Percentiles rank a stretch among this genome's conserved stretches.
These are phyloP conservation scores for Rhinichthys osculus DNA, from an alignment of 2,797 vertebrate species.

Conservation along the genomic window DNA sequence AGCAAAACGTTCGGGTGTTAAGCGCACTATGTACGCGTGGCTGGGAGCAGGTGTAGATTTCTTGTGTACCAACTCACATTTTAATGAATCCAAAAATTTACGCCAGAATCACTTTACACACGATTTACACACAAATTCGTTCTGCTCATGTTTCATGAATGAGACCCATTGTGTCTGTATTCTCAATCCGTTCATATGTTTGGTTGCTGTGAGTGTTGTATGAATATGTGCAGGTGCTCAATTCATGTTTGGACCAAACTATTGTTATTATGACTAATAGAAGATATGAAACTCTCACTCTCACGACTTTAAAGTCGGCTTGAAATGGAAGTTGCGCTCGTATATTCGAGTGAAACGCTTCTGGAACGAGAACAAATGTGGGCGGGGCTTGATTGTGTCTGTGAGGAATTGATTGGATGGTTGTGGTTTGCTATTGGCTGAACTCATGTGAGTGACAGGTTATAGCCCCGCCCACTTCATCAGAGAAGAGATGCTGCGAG, in stretches of 20 bases:
- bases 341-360: not conserved
- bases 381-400: not conserved
- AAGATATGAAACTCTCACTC: too few relatives aligned
- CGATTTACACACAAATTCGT: too few relatives aligned
- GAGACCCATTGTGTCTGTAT: not conserved
- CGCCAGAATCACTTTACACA: too few relatives aligned
- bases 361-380: not conserved
- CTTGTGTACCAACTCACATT: too few relatives aligned
- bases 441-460: not conserved
- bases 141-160: too few relatives aligned
- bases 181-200: not conserved
- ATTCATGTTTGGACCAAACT: too few relatives aligned
- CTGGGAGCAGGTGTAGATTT: too few relatives aligned
- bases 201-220: constrained; percentile 64
- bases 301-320: not conserved
- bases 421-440: not conserved
- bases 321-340: not conserved
- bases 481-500: not conserved
- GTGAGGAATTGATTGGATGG: not conserved
- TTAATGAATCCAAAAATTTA: too few relatives aligned
- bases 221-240: constrained; percentile 31
- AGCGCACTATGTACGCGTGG: too few relatives aligned
- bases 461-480: not conserved
- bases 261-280: too few relatives aligned
- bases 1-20: too few relatives aligned